Evolutionary conservation across 2,113 vertebrate species (phyloP).

Genomic region (Muntiacus reevesi): DNA sequence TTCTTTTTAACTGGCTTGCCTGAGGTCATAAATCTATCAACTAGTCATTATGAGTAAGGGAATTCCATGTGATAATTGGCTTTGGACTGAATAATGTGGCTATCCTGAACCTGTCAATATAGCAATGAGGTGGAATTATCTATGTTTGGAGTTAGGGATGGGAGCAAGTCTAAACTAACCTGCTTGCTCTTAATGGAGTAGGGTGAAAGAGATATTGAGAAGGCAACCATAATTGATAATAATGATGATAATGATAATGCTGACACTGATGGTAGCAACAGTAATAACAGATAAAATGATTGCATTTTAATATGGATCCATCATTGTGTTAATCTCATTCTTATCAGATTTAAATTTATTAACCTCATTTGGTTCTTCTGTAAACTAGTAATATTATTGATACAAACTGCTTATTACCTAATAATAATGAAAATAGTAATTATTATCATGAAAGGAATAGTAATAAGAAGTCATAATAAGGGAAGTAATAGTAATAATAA

Average conservation of each 20-base stretch:
- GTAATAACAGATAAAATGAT: background rate
- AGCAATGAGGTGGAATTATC: background rate
- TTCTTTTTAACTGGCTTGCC: background rate
- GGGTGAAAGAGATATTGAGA: background rate
- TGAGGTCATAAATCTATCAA: background rate
- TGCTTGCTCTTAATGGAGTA: background rate
- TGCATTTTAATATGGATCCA: background rate
- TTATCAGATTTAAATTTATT: background rate
- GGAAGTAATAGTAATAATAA: background rate
- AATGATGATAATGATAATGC: background rate
- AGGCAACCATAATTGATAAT: background rate
- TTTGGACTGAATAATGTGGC: background rate
- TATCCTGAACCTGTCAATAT: background rate
- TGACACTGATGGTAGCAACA: background rate
- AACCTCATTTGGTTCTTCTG: background rate
- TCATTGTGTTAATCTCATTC: background rate
- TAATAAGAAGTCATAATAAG: background rate
- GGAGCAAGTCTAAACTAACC: background rate
- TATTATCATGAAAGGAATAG: background rate
- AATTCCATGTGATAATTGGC: background rate
- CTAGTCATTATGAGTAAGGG: background rate
- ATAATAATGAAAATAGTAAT: background rate
- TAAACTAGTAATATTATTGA: background rate
- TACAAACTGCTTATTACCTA: background rate
- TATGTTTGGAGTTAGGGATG: background rate